phyloP scores from a whole-genome alignment of 2,797 vertebrate genomes.

The Anas acuta region DNA sequence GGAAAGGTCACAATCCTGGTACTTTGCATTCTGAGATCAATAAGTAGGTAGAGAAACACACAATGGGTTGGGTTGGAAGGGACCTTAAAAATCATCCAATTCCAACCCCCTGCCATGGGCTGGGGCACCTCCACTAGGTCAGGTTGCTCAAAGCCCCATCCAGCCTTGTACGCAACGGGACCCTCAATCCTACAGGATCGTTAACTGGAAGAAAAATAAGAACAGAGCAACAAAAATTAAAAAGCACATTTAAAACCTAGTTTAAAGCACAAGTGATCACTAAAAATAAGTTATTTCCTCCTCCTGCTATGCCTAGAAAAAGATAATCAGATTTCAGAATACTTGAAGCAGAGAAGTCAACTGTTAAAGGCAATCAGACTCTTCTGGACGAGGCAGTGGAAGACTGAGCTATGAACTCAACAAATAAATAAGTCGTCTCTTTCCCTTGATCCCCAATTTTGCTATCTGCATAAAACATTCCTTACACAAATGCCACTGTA shows the following conservation, averaged over 20 bases:
- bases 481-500: not conserved
- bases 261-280: not conserved
- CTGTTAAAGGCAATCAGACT: not conserved
- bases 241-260: not conserved
- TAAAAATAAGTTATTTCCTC: not conserved
- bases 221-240: not conserved
- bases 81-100: too few relatives aligned
- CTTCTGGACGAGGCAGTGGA: not conserved
- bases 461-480: not conserved
- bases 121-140: too few relatives aligned
- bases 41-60: not conserved
- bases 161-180: not conserved
- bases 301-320: not conserved
- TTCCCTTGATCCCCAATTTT: not conserved
- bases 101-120: too few relatives aligned
- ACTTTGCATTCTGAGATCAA: not conserved
- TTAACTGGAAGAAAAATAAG: not conserved
- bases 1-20: not conserved
- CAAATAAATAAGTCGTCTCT: not conserved
- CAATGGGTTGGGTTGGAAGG: too few relatives aligned
- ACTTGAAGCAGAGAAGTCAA: not conserved
- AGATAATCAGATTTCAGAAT: not conserved
- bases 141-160: too few relatives aligned
- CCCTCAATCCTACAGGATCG: not conserved
- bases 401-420: not conserved